Evolutionary conservation across 2,113 vertebrate species (phyloP), one percentile per base, ranked within the genome.

Genomic region (Serilophus lunatus): DNA sequence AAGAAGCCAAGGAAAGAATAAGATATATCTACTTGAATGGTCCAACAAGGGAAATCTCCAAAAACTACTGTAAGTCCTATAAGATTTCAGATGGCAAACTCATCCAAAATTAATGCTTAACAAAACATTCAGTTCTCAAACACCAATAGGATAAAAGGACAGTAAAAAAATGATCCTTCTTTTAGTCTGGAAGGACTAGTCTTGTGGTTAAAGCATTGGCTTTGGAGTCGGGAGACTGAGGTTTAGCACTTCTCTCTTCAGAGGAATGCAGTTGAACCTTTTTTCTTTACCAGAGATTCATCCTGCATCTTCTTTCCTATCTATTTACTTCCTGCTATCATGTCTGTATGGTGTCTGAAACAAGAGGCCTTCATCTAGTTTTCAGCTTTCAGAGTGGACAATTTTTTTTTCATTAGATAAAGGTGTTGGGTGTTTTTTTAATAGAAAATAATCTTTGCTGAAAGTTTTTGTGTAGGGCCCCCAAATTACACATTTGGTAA

Each of bases 11-110:
- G 28, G 47, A 91, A 79, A 91, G 66, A 95, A 85, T 65, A 94
- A 90, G 93, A 97, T 80, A 56, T 79, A 94, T 91, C 90, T 94
- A 51, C 13, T 90, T 90, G 68, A 95, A 59, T n/a, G 25, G 19
- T 80, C 75, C 94, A 95, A 60, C 82, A 90, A 77, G 79, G 61
- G 93, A 95, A 91, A 94, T 83, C 94, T 97, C 75, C 63, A 77
- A 93, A 94, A 95, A 90, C 95, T 97, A 96, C 96, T 81, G 78
- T 80, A 85, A 91, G 66, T 47, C 50, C 33, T 95, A 72, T 92
- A 92, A 88, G 79, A 85, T 93, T 95, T 94, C 94, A 93, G 75
- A 90, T 61, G 59, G 63, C 63, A 90, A 88, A 80, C 66, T 88
- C 75, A 70, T 90, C 59, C 87, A 95, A 92, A 91, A 87, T 47